These are phyloP conservation scores for Aplysia californica DNA, from an alignment of 1,140 invertebrate genomes.

Conservation along the genomic window DNA sequence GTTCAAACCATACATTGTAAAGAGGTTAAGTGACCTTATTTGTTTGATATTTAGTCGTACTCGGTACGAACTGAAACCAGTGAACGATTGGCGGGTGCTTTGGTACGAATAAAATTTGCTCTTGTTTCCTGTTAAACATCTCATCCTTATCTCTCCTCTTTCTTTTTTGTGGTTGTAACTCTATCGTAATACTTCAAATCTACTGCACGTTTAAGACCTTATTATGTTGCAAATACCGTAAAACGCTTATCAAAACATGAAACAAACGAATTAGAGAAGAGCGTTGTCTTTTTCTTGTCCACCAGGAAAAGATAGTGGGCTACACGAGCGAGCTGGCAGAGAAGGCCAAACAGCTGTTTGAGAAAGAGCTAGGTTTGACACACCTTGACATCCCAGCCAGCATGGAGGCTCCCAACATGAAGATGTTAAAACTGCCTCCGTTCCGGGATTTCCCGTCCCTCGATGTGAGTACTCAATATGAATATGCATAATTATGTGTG, in stretches of 20 bases:
- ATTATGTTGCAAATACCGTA: neutral
- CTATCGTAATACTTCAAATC: neutral
- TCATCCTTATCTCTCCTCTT: neutral
- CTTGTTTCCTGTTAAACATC: neutral
- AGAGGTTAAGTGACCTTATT: no score
- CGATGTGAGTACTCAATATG: constrained; percentile 16
- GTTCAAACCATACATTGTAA: no score
- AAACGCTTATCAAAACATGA: neutral
- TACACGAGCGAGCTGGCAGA: constrained; percentile 32
- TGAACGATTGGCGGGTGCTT: neutral
- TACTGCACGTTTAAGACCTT: neutral
- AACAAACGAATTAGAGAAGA: neutral
- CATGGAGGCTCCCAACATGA: constrained; percentile 38
- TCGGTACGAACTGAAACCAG: neutral
- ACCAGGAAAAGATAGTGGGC: constrained; percentile 26
- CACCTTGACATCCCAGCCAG: constrained; percentile 21
- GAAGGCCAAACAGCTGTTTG: constrained; percentile 21
- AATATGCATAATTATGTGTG: no score
- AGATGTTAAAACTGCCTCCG: constrained; percentile 29
- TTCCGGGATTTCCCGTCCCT: constrained; percentile 10
- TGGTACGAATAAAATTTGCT: neutral
- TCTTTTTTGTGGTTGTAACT: neutral
- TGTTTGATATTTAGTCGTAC: neutral
- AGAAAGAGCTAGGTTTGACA: constrained; percentile 22
- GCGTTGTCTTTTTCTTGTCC: neutral